Percentiles rank a stretch among this genome's conserved stretches.
These are phyloP conservation scores for Budorcas taxicolor DNA, from an alignment of 2,113 vertebrate species.

Conservation along the genomic window DNA sequence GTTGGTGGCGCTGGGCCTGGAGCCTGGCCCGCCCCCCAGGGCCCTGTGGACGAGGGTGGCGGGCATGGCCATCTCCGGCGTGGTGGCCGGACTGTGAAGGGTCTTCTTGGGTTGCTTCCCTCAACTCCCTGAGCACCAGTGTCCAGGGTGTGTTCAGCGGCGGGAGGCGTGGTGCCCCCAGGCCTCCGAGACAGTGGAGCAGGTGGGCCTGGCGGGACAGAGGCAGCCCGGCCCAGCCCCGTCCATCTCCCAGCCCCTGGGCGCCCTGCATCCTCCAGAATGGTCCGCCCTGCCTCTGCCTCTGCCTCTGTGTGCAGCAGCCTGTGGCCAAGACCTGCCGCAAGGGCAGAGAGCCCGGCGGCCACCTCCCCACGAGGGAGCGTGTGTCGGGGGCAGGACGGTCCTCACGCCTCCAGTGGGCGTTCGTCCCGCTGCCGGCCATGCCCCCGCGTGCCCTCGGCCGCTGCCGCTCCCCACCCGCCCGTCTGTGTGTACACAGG, in stretches of 20 bases:
- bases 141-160: neutral
- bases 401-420: neutral
- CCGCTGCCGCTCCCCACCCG: neutral
- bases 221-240: neutral
- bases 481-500: conserved; percentile 66
- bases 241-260: neutral
- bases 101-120: neutral
- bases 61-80: rapidly evolving
- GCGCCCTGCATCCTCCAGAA: neutral
- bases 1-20: too few relatives aligned
- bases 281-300: neutral
- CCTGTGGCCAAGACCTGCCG: neutral
- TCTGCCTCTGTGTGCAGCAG: neutral
- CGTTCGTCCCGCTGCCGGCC: rapidly evolving
- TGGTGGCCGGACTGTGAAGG: neutral
- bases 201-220: neutral
- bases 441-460: neutral
- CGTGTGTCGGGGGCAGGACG: neutral
- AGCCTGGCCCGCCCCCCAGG: neutral
- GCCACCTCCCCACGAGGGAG: neutral
- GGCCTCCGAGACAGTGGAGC: neutral
- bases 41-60: neutral
- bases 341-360: neutral
- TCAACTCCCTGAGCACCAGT: neutral
- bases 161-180: neutral